phyloP scores from a whole-genome alignment of 2,888 invertebrate genomes.

The Amiota communis region DNA sequence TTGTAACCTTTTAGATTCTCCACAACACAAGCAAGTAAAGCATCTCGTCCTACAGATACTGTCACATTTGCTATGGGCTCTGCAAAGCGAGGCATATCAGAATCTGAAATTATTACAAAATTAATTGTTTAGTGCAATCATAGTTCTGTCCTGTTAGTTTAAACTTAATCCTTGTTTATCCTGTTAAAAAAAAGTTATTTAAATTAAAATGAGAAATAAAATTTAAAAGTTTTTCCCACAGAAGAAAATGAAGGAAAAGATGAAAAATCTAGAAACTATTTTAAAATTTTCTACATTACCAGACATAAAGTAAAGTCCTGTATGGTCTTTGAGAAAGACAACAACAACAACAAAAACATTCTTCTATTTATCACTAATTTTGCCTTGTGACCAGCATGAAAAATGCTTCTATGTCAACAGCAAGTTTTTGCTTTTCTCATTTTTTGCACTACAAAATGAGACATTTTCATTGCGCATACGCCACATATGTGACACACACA shows the following conservation, averaged over 20 bases:
- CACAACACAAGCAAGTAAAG: conserved; percentile 89
- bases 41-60: conserved; percentile 89
- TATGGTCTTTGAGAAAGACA: neutral
- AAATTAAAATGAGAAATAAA: no score
- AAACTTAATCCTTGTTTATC: no score
- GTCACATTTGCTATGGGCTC: conserved; percentile 93
- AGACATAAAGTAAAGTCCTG: no score
- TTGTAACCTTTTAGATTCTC: conserved; percentile 90
- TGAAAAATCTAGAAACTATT: no score
- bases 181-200: no score
- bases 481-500: conserved; percentile 27
- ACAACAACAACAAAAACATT: neutral
- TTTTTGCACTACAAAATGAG: neutral
- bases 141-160: no score
- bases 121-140: neutral
- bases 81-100: conserved; percentile 83
- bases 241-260: no score
- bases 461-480: conserved; percentile 46
- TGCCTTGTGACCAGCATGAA: conserved; percentile 24
- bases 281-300: no score
- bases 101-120: conserved; percentile 55
- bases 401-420: neutral
- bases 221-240: no score
- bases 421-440: neutral
- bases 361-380: neutral